These are phyloP conservation scores for Porites rus DNA, from an alignment of 92 coral and sea anemone genomes.

Conservation along the genomic window DNA sequence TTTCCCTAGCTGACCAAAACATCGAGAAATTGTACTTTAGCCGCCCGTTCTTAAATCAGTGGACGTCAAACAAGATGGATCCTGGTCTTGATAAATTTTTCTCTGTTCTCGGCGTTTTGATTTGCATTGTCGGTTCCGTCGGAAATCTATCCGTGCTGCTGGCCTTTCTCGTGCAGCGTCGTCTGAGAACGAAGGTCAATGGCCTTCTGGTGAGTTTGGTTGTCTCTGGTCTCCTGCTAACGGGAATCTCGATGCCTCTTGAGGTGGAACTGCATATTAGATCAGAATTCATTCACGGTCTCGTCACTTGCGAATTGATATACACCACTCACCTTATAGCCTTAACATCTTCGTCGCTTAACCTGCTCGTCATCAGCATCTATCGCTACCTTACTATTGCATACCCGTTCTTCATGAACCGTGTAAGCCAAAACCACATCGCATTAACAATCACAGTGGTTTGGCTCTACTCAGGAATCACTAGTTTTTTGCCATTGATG, in stretches of 20 bases:
- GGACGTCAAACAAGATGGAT: not conserved
- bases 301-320: slow-evolving; percentile 70
- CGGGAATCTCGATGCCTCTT: slow-evolving; percentile 66
- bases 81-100: slow-evolving; percentile 53
- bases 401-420: slow-evolving; percentile 72
- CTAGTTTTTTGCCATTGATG: slow-evolving; percentile 70
- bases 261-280: slow-evolving; percentile 79
- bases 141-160: slow-evolving; percentile 71
- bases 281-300: slow-evolving; percentile 65
- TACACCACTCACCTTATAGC: slow-evolving; percentile 66
- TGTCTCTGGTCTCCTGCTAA: slow-evolving; percentile 66
- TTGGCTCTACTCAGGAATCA: slow-evolving; percentile 75
- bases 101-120: slow-evolving; percentile 55
- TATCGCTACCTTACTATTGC: slow-evolving; percentile 85
- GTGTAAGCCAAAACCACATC: slow-evolving; percentile 60
- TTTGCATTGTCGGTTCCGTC: slow-evolving; percentile 62
- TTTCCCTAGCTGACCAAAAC: slow-evolving; percentile 24
- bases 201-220: slow-evolving; percentile 79
- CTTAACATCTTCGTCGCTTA: slow-evolving; percentile 77
- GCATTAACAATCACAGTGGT: slow-evolving; percentile 36
- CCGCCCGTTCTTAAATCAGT: too few relatives aligned
- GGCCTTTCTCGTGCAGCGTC: slow-evolving; percentile 68
- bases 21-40: not conserved
- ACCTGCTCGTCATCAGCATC: slow-evolving; percentile 74
- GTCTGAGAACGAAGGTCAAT: slow-evolving; percentile 76